Evolutionary conservation across 2,888 invertebrate species (phyloP).

Genomic region (Catocala nupta): DNA sequence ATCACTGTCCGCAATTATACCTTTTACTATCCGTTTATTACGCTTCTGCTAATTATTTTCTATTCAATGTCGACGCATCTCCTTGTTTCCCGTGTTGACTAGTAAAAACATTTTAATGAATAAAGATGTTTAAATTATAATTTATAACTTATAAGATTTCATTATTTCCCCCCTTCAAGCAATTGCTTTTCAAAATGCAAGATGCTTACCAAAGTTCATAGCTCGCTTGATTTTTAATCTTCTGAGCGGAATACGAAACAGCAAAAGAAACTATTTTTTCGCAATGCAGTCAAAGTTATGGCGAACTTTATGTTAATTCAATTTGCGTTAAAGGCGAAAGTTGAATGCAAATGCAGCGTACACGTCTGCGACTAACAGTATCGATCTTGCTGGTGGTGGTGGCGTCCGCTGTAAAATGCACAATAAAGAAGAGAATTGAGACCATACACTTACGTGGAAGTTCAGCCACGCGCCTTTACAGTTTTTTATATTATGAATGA

Average conservation of each 20-base stretch:
- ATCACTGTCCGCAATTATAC: conserved; percentile 13
- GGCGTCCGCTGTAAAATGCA: conserved; percentile 50
- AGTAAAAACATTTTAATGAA: neutral
- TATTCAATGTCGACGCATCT: neutral
- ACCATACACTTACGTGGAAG: conserved; percentile 26
- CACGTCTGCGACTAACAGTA: conserved; percentile 49
- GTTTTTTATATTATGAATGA: too few relatives aligned
- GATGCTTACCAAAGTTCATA: conserved; percentile 15
- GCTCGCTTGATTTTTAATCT: conserved; percentile 28
- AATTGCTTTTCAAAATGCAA: conserved; percentile 25
- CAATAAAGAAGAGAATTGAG: conserved; percentile 45
- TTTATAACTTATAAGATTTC: too few relatives aligned
- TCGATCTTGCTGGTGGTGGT: conserved; percentile 56
- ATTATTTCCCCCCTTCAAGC: conserved; percentile 4
- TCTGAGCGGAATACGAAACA: conserved; percentile 38
- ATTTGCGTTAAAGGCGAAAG: conserved; percentile 48
- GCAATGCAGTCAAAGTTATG: conserved; percentile 49
- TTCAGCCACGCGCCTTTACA: conserved; percentile 22
- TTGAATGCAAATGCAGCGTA: conserved; percentile 43
- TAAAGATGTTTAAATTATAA: neutral
- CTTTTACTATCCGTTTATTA: neutral
- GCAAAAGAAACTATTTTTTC: conserved; percentile 39
- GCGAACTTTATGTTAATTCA: conserved; percentile 50
- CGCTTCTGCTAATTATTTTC: neutral
- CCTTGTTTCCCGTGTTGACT: neutral